phyloP scores from a whole-genome alignment of 2,888 invertebrate genomes.

The Muschampia plurimacula region DNA sequence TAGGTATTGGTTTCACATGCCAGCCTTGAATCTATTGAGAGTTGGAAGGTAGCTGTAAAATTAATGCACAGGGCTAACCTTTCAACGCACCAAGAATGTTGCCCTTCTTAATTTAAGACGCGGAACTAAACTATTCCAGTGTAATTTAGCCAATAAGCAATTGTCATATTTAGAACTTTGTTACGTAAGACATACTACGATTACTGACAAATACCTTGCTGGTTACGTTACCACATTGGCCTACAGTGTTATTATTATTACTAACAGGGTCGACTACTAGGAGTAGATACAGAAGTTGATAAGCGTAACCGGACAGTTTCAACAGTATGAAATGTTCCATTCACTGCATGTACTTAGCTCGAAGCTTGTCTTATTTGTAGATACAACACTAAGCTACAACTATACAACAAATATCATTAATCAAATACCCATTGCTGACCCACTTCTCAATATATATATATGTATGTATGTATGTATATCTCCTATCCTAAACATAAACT shows the following conservation, averaged over 20 bases:
- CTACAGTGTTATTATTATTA: conserved; percentile 58
- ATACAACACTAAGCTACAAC: neutral
- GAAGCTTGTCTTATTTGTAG: neutral
- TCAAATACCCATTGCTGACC: neutral
- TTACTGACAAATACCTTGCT: conserved; percentile 58
- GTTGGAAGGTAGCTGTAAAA: conserved; percentile 61
- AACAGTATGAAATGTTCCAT: conserved; percentile 56
- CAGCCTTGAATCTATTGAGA: conserved; percentile 76
- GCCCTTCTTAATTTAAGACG: conserved; percentile 75
- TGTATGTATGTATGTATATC: too few relatives aligned
- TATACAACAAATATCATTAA: neutral
- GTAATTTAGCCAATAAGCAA: conserved; percentile 45
- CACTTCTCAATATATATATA: too few relatives aligned
- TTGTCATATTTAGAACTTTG: conserved; percentile 68
- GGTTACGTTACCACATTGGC: conserved; percentile 62
- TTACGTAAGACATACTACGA: conserved; percentile 73
- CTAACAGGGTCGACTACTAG: conserved; percentile 58
- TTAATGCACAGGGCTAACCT: conserved; percentile 56
- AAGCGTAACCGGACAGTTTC: conserved; percentile 65
- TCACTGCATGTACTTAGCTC: conserved; percentile 53
- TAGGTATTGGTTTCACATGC: conserved; percentile 64
- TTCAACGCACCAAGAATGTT: conserved; percentile 57
- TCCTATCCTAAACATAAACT: too few relatives aligned
- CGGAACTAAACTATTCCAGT: conserved; percentile 64
- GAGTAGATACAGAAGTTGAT: conserved; percentile 56